Evolutionary conservation across 2,113 vertebrate species (phyloP).

Genomic region (Coryphaenoides rupestris): DNA sequence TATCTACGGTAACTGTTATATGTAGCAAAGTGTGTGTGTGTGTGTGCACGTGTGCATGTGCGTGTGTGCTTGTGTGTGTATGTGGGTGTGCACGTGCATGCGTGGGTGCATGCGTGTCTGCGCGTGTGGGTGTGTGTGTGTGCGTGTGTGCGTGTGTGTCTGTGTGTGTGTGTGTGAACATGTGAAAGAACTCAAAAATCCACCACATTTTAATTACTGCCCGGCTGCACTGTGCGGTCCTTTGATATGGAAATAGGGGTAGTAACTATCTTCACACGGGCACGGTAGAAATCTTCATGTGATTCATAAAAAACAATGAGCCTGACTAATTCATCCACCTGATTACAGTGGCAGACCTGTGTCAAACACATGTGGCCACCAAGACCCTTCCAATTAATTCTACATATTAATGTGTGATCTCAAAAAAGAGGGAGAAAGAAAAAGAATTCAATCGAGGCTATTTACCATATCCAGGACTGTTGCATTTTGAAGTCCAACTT

Average conservation of each 20-base stretch:
- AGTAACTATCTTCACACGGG: slow-evolving; percentile 86
- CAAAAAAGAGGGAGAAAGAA: slow-evolving; percentile 30
- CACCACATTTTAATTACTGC: slow-evolving; percentile 98
- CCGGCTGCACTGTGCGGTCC: slow-evolving; percentile 85
- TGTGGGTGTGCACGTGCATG: slow-evolving; percentile 20
- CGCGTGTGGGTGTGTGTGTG: slow-evolving; percentile 8
- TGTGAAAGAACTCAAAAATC: slow-evolving; percentile 77
- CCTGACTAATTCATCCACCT: slow-evolving; percentile 87
- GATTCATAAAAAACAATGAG: slow-evolving; percentile 96
- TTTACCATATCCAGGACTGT: slow-evolving; percentile 50
- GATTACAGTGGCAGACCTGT: slow-evolving; percentile 79
- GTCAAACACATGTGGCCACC: slow-evolving; percentile 52
- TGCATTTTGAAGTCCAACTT: slow-evolving; percentile 67
- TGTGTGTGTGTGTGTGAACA: slow-evolving; percentile 38
- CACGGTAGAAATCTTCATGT: slow-evolving; percentile 91
- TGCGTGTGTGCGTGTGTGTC: slow-evolving; percentile 3
- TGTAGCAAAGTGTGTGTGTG: too few relatives aligned
- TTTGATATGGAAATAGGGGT: slow-evolving; percentile 98
- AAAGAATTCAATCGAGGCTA: slow-evolving; percentile 43
- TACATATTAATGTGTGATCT: slow-evolving; percentile 64
- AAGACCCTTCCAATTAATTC: slow-evolving; percentile 66
- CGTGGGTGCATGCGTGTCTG: slow-evolving; percentile 49
- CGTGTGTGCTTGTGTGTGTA: background rate
- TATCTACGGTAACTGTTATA: too few relatives aligned
- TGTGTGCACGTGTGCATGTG: background rate